Conservation (phyloP, 2,113 vertebrate species). For the Epinephelus lanceolatus region DNA sequence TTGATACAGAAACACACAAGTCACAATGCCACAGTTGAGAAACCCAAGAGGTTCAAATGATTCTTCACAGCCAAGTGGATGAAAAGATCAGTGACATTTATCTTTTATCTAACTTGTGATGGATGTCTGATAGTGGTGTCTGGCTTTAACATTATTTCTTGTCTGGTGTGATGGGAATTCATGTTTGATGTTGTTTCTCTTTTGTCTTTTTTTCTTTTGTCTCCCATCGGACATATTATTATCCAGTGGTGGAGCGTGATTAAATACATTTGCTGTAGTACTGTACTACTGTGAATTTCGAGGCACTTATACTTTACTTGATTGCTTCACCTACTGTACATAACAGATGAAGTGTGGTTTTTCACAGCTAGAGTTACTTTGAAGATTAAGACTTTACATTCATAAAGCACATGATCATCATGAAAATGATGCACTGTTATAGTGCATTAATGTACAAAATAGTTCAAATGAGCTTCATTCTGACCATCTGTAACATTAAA, state of each 20-base stretch:
- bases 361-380: background rate
- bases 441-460: background rate
- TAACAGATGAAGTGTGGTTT: background rate
- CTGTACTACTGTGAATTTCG: too few relatives aligned
- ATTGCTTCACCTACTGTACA: background rate
- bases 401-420: background rate
- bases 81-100: slow-evolving; percentile 18
- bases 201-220: background rate
- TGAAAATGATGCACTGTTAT: background rate
- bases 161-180: background rate
- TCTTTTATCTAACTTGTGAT: background rate
- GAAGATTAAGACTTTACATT: background rate
- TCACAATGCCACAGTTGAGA: slow-evolving; percentile 7
- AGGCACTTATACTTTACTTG: background rate
- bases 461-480: background rate
- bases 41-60: slow-evolving; percentile 15
- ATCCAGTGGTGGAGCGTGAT: background rate
- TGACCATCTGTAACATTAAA: background rate
- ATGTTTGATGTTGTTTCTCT: background rate
- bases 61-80: slow-evolving; percentile 12
- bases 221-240: background rate
- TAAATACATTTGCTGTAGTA: background rate
- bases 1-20: slow-evolving; percentile 36
- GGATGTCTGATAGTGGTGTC: background rate
- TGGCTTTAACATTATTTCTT: background rate